Conservation (phyloP, 37 sponge, comb jelly and placozoan genomes). For the Agelas oroides region DNA sequence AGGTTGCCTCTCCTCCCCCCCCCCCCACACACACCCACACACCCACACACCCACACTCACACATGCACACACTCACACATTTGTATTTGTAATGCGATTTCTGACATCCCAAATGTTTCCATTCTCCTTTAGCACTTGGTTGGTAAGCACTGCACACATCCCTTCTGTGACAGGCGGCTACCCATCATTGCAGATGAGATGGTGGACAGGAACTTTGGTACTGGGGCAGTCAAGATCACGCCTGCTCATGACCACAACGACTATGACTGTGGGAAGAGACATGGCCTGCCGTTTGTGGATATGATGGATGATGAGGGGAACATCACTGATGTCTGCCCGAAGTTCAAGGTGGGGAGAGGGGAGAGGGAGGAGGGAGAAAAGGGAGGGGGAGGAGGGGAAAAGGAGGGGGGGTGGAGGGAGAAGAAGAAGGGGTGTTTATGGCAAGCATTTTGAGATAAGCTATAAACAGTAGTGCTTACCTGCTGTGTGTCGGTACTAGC, state of each 20-base stretch:
- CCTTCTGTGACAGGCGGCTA: conserved; percentile 87
- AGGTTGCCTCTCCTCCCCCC: conserved; percentile 27
- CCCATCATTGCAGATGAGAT: conserved; percentile 93
- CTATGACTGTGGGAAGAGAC: conserved; percentile 94
- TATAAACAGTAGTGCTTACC: too few species aligned
- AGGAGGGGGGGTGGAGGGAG: too few species aligned
- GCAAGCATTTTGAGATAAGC: too few species aligned
- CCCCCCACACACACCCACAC: not conserved
- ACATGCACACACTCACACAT: too few species aligned
- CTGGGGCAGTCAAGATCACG: conserved; percentile 99
- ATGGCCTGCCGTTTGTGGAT: conserved; percentile 90
- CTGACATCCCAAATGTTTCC: too few species aligned
- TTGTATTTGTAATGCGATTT: too few species aligned
- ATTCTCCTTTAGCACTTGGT: conserved; percentile 66
- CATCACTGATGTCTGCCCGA: conserved; percentile 78
- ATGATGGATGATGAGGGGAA: conserved; percentile 93
- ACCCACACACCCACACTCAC: too few species aligned
- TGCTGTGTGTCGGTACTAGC: too few species aligned
- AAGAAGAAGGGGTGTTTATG: too few species aligned
- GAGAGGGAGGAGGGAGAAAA: not conserved
- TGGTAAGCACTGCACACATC: conserved; percentile 76
- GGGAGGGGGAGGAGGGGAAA: not conserved
- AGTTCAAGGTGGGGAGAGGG: conserved; percentile 65
- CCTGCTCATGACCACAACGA: conserved; percentile 99
- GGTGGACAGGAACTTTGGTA: conserved; percentile 95